These are phyloP conservation scores for Drosophila subquinaria DNA, from an alignment of 2,888 invertebrate genomes.

Conservation along the genomic window DNA sequence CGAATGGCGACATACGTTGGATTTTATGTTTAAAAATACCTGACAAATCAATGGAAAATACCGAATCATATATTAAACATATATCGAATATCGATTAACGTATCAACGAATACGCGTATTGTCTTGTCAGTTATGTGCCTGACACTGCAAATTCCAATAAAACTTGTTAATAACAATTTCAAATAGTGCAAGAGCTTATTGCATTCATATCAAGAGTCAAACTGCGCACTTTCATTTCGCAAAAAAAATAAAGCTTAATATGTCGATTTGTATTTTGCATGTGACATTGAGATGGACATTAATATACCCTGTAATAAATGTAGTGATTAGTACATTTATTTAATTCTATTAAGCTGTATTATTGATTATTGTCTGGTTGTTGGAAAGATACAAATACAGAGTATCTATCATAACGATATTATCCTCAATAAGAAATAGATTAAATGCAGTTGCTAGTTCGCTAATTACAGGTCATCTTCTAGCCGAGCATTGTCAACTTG, in stretches of 20 bases:
- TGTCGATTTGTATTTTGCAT: constrained; percentile 26
- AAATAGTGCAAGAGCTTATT: constrained; percentile 28
- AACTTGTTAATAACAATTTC: constrained; percentile 43
- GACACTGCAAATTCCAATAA: constrained; percentile 39
- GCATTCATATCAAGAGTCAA: constrained; percentile 18
- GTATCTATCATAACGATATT: background rate
- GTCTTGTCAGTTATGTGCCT: constrained; percentile 29
- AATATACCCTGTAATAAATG: background rate
- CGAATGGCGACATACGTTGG: constrained; percentile 7
- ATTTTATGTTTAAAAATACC: constrained; percentile 5
- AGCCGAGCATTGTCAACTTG: no score
- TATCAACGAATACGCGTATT: background rate
- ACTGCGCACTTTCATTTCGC: constrained; percentile 1
- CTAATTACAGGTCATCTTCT: background rate
- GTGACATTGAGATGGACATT: background rate
- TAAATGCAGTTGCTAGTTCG: no score
- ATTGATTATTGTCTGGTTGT: background rate
- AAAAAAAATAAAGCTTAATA: background rate
- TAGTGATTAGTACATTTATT: no score
- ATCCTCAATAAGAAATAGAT: no score
- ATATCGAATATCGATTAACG: constrained; percentile 21
- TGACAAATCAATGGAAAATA: constrained; percentile 8
- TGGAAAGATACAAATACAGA: no score
- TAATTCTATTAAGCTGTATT: background rate
- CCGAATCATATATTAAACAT: constrained; percentile 9